A percentile compares a stretch with the other conserved stretches of the same genome.
Conservation (phyloP, 1,140 invertebrate genomes). For the Drosophila kurseongensis region DNA sequence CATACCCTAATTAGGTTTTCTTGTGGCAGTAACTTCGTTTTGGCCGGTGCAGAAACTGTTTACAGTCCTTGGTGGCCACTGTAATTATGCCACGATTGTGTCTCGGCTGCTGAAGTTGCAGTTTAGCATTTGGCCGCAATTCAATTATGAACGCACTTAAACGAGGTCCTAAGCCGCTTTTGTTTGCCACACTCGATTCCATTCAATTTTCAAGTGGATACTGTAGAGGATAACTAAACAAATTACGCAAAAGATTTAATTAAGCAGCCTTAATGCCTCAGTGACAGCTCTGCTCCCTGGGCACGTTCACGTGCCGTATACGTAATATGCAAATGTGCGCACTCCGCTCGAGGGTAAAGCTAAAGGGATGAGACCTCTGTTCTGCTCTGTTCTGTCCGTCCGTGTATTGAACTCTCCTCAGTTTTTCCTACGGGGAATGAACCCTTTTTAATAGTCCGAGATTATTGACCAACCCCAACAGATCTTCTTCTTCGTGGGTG, state of each 20-base stretch:
- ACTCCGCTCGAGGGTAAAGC: constrained; percentile 26
- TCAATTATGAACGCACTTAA: constrained; percentile 70
- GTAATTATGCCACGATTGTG: constrained; percentile 74
- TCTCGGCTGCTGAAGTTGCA: constrained; percentile 43
- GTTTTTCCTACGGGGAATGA: neutral
- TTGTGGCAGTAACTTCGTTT: constrained; percentile 57
- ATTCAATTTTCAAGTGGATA: constrained; percentile 75
- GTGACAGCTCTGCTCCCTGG: constrained; percentile 39
- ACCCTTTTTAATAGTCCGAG: constrained; percentile 43
- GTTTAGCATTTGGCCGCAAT: constrained; percentile 70
- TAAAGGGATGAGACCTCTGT: constrained; percentile 5
- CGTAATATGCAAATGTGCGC: constrained; percentile 76
- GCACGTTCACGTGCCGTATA: constrained; percentile 72
- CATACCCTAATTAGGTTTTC: constrained; percentile 32
- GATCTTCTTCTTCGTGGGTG: neutral
- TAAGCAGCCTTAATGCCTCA: constrained; percentile 64
- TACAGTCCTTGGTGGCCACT: constrained; percentile 35
- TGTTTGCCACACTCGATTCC: constrained; percentile 49
- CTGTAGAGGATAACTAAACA: constrained; percentile 70
- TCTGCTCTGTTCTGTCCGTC: neutral
- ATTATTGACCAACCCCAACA: constrained; percentile 25
- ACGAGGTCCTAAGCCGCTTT: constrained; percentile 53
- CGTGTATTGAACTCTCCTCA: constrained; percentile 27
- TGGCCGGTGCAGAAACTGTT: constrained; percentile 34
- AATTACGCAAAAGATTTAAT: constrained; percentile 82